phyloP scores from a whole-genome alignment of 2,113 vertebrate genomes.

The Copsychus sechellarum region DNA sequence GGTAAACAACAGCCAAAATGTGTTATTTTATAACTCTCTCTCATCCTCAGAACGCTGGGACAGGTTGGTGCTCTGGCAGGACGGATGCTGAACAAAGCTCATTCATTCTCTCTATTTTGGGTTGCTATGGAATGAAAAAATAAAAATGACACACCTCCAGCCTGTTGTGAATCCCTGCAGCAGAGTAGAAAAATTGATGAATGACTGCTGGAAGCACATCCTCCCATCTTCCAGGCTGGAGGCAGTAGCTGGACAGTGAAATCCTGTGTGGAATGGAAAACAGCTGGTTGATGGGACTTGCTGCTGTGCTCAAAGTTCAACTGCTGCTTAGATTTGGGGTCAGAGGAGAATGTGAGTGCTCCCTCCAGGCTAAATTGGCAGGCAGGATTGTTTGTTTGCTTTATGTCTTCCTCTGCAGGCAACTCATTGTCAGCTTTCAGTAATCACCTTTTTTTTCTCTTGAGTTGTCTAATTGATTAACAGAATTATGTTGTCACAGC shows the following conservation, averaged over 20 bases:
- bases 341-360: slow-evolving; percentile 17
- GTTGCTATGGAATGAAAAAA: background rate
- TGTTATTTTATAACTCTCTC: background rate
- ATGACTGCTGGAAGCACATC: background rate
- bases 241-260: background rate
- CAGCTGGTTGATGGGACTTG: slow-evolving; percentile 12
- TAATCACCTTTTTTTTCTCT: slow-evolving; percentile 1
- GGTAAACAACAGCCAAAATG: background rate
- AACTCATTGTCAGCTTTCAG: slow-evolving; percentile 19
- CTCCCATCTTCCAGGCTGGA: background rate
- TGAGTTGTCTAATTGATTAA: slow-evolving; percentile 45
- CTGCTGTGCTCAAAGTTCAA: slow-evolving; percentile 23
- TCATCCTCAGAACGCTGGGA: background rate
- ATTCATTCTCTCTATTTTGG: background rate
- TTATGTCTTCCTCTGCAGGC: slow-evolving; percentile 11
- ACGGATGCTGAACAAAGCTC: background rate
- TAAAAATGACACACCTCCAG: background rate
- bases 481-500: slow-evolving; percentile 44
- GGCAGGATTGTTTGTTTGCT: slow-evolving; percentile 10
- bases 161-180: background rate
- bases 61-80: background rate
- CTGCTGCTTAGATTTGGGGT: slow-evolving; percentile 45
- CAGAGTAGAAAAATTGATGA: background rate
- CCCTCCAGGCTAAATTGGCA: slow-evolving; percentile 39
- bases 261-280: background rate